Evolutionary conservation across 2,888 invertebrate genomes (phyloP).

Genomic region (Gastrophysa polygoni): DNA sequence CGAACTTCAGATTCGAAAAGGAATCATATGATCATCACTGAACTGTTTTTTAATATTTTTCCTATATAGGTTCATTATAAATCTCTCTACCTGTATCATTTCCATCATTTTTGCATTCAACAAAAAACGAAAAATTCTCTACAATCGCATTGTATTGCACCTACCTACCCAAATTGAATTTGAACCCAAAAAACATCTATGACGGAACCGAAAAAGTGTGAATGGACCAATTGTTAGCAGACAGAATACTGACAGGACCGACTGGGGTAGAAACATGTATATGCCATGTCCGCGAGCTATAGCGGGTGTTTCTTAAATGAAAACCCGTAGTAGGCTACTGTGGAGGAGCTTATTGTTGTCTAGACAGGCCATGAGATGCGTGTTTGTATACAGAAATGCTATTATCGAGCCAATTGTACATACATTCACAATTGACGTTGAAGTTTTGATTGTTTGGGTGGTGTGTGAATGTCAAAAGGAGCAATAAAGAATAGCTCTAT

Average conservation of each 20-base stretch:
- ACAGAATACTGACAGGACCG: conserved; percentile 46
- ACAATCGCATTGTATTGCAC: no score
- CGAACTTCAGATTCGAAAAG: no score
- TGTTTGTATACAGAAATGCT: conserved; percentile 56
- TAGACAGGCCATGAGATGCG: conserved; percentile 47
- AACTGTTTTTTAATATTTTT: no score
- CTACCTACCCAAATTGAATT: not conserved
- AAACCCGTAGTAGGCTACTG: conserved; percentile 25
- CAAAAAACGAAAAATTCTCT: no score
- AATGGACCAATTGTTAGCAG: conserved; percentile 42
- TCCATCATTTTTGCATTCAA: no score
- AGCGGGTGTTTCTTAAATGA: conserved; percentile 39
- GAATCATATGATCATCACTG: no score
- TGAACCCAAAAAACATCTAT: conserved; percentile 6
- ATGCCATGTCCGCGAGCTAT: conserved; percentile 32
- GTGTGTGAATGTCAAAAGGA: conserved; percentile 11
- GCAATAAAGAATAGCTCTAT: not conserved
- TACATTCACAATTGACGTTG: conserved; percentile 32
- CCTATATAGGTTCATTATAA: no score
- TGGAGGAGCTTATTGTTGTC: conserved; percentile 44
- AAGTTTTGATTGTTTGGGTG: conserved; percentile 24
- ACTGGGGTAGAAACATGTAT: conserved; percentile 45
- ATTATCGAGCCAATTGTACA: conserved; percentile 54
- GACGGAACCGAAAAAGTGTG: conserved; percentile 28
- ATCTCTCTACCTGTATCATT: no score